These are phyloP conservation scores for Grallaria varia DNA, from an alignment of 2,113 vertebrate species.

Conservation along the genomic window DNA sequence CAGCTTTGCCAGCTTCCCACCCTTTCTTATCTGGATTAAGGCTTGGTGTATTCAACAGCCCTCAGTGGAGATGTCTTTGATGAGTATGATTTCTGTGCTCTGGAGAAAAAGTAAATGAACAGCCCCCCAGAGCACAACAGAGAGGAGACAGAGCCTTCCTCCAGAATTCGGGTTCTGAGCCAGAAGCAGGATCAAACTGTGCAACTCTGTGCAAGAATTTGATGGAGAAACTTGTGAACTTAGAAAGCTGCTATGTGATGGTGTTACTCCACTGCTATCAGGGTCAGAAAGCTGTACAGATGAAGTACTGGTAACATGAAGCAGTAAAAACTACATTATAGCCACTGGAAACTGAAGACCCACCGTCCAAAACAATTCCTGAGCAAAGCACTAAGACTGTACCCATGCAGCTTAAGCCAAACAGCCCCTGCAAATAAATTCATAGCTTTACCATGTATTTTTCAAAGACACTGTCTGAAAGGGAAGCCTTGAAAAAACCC, in stretches of 20 bases:
- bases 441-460: neutral
- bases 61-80: neutral
- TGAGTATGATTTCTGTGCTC: rapidly evolving
- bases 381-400: neutral
- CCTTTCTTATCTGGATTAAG: neutral
- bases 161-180: neutral
- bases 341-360: neutral
- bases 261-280: neutral
- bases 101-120: no score
- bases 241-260: neutral
- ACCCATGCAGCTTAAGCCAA: neutral
- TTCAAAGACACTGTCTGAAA: neutral
- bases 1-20: neutral
- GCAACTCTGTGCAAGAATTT: rapidly evolving
- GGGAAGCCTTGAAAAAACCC: neutral
- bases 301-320: rapidly evolving
- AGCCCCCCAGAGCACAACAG: rapidly evolving
- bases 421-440: neutral
- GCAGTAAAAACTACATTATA: neutral
- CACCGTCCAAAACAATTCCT: neutral
- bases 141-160: neutral
- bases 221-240: neutral
- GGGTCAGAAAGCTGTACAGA: neutral
- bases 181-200: neutral
- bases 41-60: neutral